phyloP scores from a whole-genome alignment of 2,888 invertebrate species.

The Nomada goodeniana region DNA sequence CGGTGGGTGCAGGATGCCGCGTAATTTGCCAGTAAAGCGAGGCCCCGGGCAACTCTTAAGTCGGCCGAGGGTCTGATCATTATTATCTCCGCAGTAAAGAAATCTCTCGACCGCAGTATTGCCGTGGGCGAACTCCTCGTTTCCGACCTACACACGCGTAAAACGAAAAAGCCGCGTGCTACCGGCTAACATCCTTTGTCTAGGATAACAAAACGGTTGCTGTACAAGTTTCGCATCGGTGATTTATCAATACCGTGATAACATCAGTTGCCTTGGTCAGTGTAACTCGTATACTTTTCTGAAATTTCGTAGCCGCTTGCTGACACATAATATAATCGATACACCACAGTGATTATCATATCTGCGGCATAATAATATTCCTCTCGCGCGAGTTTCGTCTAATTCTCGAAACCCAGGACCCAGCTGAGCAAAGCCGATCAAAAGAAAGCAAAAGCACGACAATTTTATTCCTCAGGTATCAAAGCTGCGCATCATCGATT shows the following conservation, averaged over 20 bases:
- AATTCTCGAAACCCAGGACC: too few relatives aligned
- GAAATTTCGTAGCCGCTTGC: too few relatives aligned
- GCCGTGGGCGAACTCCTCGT: constrained; percentile 57
- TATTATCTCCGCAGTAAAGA: constrained; percentile 69
- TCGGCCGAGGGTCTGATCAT: constrained; percentile 64
- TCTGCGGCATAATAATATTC: too few relatives aligned
- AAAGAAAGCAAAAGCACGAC: background rate
- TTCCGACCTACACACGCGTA: constrained; percentile 54
- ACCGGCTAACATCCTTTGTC: constrained; percentile 44
- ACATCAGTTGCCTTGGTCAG: too few relatives aligned
- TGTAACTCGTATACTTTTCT: too few relatives aligned
- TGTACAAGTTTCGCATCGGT: background rate
- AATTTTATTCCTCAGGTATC: constrained; percentile 19
- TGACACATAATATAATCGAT: too few relatives aligned
- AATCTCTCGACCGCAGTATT: constrained; percentile 64
- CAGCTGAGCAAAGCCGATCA: too few relatives aligned
- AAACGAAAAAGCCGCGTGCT: constrained; percentile 29
- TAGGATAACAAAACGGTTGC: constrained; percentile 22
- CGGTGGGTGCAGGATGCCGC: constrained; percentile 63
- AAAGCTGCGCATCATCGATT: constrained; percentile 49
- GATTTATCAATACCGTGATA: too few relatives aligned
- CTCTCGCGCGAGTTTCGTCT: too few relatives aligned
- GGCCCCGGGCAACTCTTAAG: constrained; percentile 61
- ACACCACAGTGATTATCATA: too few relatives aligned
- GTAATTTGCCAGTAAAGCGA: constrained; percentile 66